phyloP scores from a whole-genome alignment of 2,113 vertebrate species.

The Campylorhamphus procurvoides region DNA sequence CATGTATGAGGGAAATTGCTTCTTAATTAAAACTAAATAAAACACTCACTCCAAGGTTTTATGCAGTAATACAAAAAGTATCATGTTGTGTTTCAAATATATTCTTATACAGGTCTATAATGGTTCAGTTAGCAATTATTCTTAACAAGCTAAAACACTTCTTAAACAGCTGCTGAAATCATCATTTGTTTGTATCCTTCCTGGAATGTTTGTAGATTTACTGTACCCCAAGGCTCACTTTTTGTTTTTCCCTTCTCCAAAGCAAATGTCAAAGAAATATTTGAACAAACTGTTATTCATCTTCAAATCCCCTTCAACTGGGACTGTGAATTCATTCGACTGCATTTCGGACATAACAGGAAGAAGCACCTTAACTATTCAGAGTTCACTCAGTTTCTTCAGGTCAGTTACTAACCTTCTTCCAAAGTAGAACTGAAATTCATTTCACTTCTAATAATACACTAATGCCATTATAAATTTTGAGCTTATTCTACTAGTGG shows the following conservation, averaged over 20 bases:
- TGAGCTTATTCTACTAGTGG: background rate
- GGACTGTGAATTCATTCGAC: constrained; percentile 95
- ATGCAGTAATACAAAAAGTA: constrained; percentile 66
- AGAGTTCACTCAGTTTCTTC: constrained; percentile 95
- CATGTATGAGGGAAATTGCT: constrained; percentile 71
- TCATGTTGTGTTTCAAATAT: constrained; percentile 64
- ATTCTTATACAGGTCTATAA: constrained; percentile 58
- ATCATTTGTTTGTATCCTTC: constrained; percentile 60
- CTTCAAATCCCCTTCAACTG: constrained; percentile 98
- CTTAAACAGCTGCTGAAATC: constrained; percentile 62
- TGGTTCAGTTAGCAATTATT: constrained; percentile 61
- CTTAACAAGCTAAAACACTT: constrained; percentile 56
- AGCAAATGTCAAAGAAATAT: constrained; percentile 97
- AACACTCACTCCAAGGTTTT: constrained; percentile 66
- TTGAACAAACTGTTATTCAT: constrained; percentile 92
- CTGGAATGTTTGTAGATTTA: constrained; percentile 58
- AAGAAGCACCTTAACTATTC: constrained; percentile 92
- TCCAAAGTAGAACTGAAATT: background rate
- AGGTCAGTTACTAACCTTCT: constrained; percentile 79
- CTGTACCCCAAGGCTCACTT: constrained; percentile 32
- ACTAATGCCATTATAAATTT: background rate
- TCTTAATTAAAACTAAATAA: constrained; percentile 79
- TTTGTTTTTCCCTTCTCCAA: constrained; percentile 70
- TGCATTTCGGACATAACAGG: constrained; percentile 93
- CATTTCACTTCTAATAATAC: background rate